These are phyloP conservation scores for Pinna nobilis DNA, from an alignment of 1,140 invertebrate genomes.

Conservation along the genomic window DNA sequence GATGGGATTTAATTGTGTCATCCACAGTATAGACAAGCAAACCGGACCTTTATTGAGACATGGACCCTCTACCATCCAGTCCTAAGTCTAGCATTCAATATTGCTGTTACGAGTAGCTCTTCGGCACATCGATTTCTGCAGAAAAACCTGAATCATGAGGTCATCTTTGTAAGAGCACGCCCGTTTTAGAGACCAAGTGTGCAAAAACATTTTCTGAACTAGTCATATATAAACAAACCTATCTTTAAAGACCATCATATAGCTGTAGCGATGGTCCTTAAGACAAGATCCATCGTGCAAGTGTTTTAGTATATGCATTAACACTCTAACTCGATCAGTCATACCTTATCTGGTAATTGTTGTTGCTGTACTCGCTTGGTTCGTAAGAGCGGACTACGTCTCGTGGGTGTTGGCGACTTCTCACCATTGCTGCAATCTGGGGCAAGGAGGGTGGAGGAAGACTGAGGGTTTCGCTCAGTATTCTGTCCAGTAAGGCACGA, in stretches of 20 bases:
- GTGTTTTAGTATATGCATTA: not conserved
- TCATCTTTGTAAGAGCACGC: no score
- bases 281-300: not conserved
- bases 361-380: conserved; percentile 47
- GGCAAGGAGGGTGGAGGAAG: conserved; percentile 58
- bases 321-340: not conserved
- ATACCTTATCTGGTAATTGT: not conserved
- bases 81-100: no score
- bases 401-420: conserved; percentile 44
- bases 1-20: no score
- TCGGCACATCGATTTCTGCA: no score
- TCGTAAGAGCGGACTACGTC: conserved; percentile 61
- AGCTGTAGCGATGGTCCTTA: not conserved
- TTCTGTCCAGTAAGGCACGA: conserved; percentile 66
- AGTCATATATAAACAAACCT: not conserved
- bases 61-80: no score
- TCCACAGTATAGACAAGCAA: no score
- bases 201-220: not conserved
- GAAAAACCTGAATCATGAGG: no score
- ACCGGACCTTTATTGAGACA: no score
- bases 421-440: conserved; percentile 54
- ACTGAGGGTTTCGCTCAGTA: conserved; percentile 35
- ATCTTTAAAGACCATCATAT: not conserved
- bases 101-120: no score
- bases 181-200: no score